Percentiles rank a stretch among this genome's conserved stretches.
phyloP scores from a whole-genome alignment of 2,888 invertebrate species.

The Temnothorax ravouxi region DNA sequence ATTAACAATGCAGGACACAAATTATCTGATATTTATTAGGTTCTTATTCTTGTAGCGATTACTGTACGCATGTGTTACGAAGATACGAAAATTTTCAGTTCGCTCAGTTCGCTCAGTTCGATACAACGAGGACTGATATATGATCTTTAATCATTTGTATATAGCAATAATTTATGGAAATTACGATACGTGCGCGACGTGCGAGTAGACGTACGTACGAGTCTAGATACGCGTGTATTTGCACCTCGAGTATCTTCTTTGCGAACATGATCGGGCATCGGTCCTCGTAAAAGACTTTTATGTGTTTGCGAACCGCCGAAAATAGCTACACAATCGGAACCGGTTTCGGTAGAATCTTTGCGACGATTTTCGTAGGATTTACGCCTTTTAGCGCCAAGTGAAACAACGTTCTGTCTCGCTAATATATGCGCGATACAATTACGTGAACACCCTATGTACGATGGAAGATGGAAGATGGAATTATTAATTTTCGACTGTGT shows the following conservation, averaged over 20 bases:
- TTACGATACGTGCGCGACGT: background rate
- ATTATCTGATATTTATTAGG: conserved; percentile 10
- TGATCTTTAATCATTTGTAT: conserved; percentile 9
- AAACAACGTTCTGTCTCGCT: conserved; percentile 60
- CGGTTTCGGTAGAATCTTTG: conserved; percentile 72
- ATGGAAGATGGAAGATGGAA: background rate
- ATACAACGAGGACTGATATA: background rate
- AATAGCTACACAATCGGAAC: conserved; percentile 77
- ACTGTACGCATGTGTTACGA: background rate
- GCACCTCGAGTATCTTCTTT: conserved; percentile 4
- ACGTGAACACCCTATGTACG: background rate
- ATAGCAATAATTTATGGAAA: conserved; percentile 30
- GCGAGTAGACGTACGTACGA: conserved; percentile 3
- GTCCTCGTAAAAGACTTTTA: conserved; percentile 74
- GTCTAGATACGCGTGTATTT: conserved; percentile 6
- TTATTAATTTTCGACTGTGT: background rate
- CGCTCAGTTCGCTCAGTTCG: no score
- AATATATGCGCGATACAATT: conserved; percentile 54
- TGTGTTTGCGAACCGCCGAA: conserved; percentile 75
- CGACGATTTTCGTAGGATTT: conserved; percentile 72
- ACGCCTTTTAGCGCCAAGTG: conserved; percentile 57
- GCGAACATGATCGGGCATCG: conserved; percentile 53
- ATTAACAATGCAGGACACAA: background rate
- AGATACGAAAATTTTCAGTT: background rate
- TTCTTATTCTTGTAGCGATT: conserved; percentile 4